Conservation (phyloP, 2,113 vertebrate species). For the Aphyosemion australe region DNA sequence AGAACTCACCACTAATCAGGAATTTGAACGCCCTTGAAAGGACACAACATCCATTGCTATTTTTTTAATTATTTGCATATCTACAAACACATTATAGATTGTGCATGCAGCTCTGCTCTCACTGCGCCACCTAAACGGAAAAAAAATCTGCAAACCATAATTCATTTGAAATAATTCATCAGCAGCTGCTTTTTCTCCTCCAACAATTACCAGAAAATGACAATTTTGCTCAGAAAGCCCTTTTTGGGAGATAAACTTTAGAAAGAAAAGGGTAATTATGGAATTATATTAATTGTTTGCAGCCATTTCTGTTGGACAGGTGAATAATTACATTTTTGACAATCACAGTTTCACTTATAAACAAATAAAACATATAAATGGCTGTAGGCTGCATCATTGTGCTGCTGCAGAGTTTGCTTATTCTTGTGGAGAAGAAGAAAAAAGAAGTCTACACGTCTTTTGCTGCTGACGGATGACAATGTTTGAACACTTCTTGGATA, state of each 20-base stretch:
- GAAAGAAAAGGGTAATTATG: neutral
- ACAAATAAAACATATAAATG: neutral
- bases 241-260: neutral
- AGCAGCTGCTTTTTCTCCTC: neutral
- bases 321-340: neutral
- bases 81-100: neutral
- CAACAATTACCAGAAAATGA: neutral
- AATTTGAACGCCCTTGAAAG: neutral
- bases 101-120: neutral
- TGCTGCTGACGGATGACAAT: constrained; percentile 26
- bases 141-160: neutral
- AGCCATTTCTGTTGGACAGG: too few relatives aligned
- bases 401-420: neutral
- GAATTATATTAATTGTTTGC: too few relatives aligned
- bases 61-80: constrained; percentile 7
- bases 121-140: neutral
- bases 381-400: neutral
- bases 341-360: neutral
- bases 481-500: constrained; percentile 32
- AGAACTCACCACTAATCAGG: neutral
- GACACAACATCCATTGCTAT: neutral
- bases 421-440: constrained; percentile 7
- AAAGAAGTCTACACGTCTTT: neutral
- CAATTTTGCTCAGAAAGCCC: neutral
- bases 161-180: neutral